A percentile compares a stretch with the other conserved stretches of the same genome.
phyloP scores from a whole-genome alignment of 2,113 vertebrate genomes.

The Rhinopomastus cyanomelas region DNA sequence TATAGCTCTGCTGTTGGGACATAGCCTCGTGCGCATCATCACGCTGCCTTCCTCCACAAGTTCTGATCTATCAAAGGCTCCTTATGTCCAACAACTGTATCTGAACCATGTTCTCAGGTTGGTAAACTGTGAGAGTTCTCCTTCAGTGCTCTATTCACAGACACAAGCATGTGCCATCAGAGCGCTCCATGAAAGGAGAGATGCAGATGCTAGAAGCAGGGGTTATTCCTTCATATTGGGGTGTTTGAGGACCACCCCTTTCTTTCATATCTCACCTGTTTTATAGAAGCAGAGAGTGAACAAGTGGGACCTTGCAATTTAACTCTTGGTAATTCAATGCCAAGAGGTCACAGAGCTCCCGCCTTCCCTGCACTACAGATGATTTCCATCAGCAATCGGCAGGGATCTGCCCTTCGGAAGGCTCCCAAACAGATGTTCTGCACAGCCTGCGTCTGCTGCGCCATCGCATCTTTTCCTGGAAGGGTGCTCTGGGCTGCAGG shows the following conservation, averaged over 20 bases:
- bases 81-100: background rate
- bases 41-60: background rate
- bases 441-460: background rate
- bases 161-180: fast-evolving
- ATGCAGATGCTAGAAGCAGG: fast-evolving
- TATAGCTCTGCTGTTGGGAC: background rate
- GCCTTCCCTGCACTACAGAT: background rate
- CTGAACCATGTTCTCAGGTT: background rate
- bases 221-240: fast-evolving
- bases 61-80: background rate
- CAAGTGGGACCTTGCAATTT: background rate
- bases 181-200: fast-evolving
- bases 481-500: background rate
- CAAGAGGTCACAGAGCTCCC: background rate
- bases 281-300: background rate
- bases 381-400: slow-evolving; percentile 18
- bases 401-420: slow-evolving; percentile 14
- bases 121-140: background rate
- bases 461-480: background rate
- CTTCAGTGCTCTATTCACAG: background rate
- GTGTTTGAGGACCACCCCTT: background rate
- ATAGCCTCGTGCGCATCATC: background rate
- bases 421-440: slow-evolving; percentile 42
- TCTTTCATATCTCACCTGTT: background rate
- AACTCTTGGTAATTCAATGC: background rate